phyloP scores from a whole-genome alignment of 2,797 vertebrate genomes.

The Malurus splendens region DNA sequence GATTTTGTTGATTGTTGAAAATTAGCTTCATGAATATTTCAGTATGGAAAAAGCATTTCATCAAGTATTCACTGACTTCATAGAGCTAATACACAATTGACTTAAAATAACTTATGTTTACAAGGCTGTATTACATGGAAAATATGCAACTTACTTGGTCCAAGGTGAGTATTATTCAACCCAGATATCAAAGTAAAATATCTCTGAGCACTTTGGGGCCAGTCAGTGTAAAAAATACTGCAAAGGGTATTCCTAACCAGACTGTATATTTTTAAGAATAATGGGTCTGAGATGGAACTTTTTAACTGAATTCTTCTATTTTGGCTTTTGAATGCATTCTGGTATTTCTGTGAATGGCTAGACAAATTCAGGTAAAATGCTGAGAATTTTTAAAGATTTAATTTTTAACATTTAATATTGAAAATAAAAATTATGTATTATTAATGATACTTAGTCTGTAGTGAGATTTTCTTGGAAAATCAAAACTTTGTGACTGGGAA shows the following conservation, averaged over 20 bases:
- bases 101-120: slow-evolving; percentile 61
- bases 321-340: neutral
- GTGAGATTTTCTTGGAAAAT: neutral
- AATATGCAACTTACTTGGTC: neutral
- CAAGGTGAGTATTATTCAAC: neutral
- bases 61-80: slow-evolving; percentile 55
- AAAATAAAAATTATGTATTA: neutral
- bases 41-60: slow-evolving; percentile 52
- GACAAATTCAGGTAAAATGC: neutral
- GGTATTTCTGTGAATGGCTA: neutral
- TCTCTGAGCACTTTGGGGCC: neutral
- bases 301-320: neutral
- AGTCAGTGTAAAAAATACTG: neutral
- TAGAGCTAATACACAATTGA: slow-evolving; percentile 41
- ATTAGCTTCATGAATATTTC: slow-evolving; percentile 66
- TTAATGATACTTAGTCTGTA: neutral
- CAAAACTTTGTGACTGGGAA: neutral
- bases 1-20: slow-evolving; percentile 64
- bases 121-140: slow-evolving; percentile 13
- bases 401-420: neutral
- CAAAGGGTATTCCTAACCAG: neutral
- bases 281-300: neutral
- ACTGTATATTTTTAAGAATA: neutral
- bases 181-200: neutral
- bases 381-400: neutral